phyloP scores from a whole-genome alignment of 53 echinoderm and acorn worm genomes.

The Zoroaster sp. region DNA sequence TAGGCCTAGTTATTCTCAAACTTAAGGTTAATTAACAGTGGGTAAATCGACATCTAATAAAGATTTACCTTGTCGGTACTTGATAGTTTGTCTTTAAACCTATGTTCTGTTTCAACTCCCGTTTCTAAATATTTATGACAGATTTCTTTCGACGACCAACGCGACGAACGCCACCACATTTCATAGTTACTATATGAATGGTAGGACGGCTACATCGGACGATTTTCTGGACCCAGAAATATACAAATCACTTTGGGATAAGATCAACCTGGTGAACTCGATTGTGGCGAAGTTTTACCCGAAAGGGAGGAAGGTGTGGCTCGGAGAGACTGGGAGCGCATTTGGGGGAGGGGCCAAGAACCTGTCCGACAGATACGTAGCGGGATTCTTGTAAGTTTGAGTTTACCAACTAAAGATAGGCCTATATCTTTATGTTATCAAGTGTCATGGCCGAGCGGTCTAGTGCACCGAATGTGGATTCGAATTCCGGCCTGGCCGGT shows the following conservation, averaged over 20 bases:
- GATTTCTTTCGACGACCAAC: neutral
- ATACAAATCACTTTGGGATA: neutral
- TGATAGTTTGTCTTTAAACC: too few species aligned
- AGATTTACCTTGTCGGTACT: too few species aligned
- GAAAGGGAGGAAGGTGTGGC: neutral
- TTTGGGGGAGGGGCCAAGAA: conserved; percentile 42
- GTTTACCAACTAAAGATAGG: too few species aligned
- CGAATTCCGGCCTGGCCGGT: too few species aligned
- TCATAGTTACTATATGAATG: conserved; percentile 45
- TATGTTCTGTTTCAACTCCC: neutral
- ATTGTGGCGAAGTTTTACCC: neutral
- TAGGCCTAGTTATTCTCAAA: too few species aligned
- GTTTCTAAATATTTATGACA: neutral
- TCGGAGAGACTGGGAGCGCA: conserved; percentile 35
- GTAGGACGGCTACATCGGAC: conserved; percentile 6
- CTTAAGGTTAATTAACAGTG: too few species aligned
- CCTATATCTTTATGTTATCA: too few species aligned
- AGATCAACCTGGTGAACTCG: conserved; percentile 2
- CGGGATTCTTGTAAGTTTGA: conserved; percentile 55
- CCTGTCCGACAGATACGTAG: conserved; percentile 52
- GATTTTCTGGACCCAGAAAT: conserved; percentile 40
- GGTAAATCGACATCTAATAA: too few species aligned
- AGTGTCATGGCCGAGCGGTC: too few species aligned
- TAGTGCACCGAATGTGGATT: too few species aligned
- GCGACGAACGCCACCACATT: conserved; percentile 49